Evolutionary conservation across 2,888 invertebrate species (phyloP), one percentile per base, ranked within the genome.

Genomic region (Patella ulyssiponensis): DNA sequence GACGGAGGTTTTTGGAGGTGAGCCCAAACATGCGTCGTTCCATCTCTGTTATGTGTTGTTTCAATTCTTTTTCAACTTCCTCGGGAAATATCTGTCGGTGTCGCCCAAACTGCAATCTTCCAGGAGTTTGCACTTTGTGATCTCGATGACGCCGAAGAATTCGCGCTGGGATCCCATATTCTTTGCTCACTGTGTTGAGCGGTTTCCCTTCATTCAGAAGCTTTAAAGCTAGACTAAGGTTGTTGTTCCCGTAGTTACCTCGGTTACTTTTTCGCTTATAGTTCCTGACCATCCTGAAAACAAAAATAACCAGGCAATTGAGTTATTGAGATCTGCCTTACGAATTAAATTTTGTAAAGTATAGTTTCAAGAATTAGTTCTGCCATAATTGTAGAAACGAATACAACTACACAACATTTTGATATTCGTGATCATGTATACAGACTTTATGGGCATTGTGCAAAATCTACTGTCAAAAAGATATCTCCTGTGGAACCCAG

Each of bases 1-100:
- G 73, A 20, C 73, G 51, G 73, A 73, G 53, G 54, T 73, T 23
- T 53, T 44, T 73, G n/a, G 73, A 20, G n/a, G 73, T 73, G n/a
- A 73, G 53, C 17, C 73, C 73, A 73, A 52, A 73, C 54, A 73
- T 53, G 20, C 53, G 17, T 20, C 23, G 51, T 73, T 73, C 52
- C 73, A 73, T 73, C 33, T 71, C 44, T 71, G 71, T 33, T 33
- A 71, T 71, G 71, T 71, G 44, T 33, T 71, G 33, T 33, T 9
- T 44, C 23, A 33, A 44, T 71, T 71, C 44, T 33, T 71, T 44
- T 71, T 71, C 71, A 71, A 33, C 33, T 44, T 71, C 71, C 71
- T 71, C 44, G 44, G 71, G 33, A 71, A 71, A 33, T 23, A 33
- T 44, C 44, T 23, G 71, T 44, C 71, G 71, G 44, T 33, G 44